These are phyloP conservation scores for Lepus timidus DNA, from an alignment of 2,113 vertebrate species.

Conservation along the genomic window DNA sequence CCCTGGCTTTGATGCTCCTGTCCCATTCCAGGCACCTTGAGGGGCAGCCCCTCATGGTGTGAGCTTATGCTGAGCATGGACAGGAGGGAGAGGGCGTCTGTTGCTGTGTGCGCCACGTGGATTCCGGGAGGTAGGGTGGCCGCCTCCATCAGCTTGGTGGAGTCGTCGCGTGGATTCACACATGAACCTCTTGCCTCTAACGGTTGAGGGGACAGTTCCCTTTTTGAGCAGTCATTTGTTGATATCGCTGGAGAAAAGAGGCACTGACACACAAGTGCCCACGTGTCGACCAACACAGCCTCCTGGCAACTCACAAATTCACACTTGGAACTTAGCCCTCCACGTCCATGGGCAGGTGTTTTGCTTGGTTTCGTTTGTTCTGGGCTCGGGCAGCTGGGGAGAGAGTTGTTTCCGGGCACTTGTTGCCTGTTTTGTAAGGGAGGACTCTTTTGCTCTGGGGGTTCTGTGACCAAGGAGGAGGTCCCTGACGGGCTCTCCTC, in stretches of 20 bases:
- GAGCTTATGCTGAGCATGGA: not conserved
- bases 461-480: not conserved
- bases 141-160: not conserved
- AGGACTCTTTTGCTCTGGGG: not conserved
- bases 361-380: not conserved
- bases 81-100: not conserved
- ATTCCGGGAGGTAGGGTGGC: not conserved
- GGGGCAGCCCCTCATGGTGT: not conserved
- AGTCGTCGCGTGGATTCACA: not conserved
- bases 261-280: not conserved
- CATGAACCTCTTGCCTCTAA: not conserved
- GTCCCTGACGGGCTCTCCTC: not conserved
- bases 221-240: not conserved
- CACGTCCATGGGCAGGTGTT: not conserved
- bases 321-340: not conserved
- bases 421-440: not conserved
- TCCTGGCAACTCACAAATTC: not conserved
- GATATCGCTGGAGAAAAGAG: not conserved
- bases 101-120: not conserved
- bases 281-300: fast-evolving
- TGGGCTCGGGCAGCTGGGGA: not conserved
- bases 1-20: not conserved
- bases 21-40: not conserved
- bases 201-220: not conserved
- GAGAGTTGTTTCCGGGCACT: constrained; percentile 1